Conservation (phyloP, 2,888 invertebrate genomes). For the Lissonota sp. region DNA sequence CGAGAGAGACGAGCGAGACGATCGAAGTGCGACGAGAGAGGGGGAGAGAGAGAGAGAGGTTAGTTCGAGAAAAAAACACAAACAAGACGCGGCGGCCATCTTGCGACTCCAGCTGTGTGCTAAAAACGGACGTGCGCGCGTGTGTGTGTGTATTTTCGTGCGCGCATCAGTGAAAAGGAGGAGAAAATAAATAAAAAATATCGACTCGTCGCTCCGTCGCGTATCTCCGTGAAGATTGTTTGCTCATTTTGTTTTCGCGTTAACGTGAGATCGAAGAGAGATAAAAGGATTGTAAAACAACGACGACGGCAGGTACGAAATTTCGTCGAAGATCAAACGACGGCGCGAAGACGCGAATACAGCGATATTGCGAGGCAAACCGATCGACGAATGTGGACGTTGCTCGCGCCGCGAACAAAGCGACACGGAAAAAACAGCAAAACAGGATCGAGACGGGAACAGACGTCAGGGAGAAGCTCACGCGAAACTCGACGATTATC, state of each 20-base stretch:
- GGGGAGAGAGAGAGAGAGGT: constrained; percentile 36
- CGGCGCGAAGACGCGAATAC: constrained; percentile 58
- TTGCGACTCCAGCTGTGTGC: constrained; percentile 75
- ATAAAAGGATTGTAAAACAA: neutral
- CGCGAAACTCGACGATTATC: constrained; percentile 69
- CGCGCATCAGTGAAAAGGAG: neutral
- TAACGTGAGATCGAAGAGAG: neutral
- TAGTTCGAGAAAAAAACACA: constrained; percentile 69
- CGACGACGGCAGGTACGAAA: constrained; percentile 47
- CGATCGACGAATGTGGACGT: constrained; percentile 78
- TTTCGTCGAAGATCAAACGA: constrained; percentile 36
- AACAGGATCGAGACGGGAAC: constrained; percentile 70
- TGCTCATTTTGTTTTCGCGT: neutral
- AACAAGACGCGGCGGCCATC: constrained; percentile 77
- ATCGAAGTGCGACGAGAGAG: constrained; percentile 24
- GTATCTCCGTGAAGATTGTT: neutral
- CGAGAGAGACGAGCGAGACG: constrained; percentile 20
- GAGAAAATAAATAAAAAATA: constrained; percentile 15
- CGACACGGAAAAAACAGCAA: constrained; percentile 71
- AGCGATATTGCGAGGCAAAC: constrained; percentile 69
- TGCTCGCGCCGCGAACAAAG: constrained; percentile 67
- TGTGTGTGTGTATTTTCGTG: constrained; percentile 16
- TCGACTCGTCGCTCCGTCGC: neutral
- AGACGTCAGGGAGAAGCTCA: constrained; percentile 61
- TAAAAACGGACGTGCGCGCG: constrained; percentile 45